These are phyloP conservation scores for Psilopogon haemacephalus DNA, from an alignment of 2,113 vertebrate species.

Conservation along the genomic window DNA sequence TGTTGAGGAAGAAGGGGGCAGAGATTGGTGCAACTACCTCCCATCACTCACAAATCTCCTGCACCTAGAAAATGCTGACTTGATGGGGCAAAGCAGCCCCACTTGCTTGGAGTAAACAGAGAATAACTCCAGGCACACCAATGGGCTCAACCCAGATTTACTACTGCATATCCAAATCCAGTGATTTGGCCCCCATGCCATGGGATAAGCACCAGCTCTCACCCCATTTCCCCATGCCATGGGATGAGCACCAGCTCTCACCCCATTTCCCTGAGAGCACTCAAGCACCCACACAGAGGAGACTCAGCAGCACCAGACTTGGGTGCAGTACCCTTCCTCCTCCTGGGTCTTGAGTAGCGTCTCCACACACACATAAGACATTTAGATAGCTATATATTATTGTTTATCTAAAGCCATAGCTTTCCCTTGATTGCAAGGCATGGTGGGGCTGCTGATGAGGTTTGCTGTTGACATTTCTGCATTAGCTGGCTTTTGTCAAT, in stretches of 20 bases:
- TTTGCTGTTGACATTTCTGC: conserved; percentile 79
- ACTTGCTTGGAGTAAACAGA: neutral
- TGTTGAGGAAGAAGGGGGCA: neutral
- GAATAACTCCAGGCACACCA: neutral
- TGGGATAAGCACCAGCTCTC: neutral
- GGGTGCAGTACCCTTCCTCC: neutral
- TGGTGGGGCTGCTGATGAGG: conserved; percentile 70
- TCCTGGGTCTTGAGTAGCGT: neutral
- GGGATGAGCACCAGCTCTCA: neutral
- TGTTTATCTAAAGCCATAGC: conserved; percentile 68
- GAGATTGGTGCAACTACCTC: neutral
- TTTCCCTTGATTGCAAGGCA: conserved; percentile 68
- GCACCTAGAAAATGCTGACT: neutral
- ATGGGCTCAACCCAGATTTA: rapidly evolving
- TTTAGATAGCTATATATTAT: conserved; percentile 50
- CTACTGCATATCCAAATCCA: rapidly evolving
- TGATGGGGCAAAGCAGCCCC: neutral
- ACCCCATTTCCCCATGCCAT: neutral
- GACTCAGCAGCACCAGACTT: neutral
- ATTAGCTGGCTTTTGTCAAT: conserved; percentile 79
- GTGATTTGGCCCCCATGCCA: neutral
- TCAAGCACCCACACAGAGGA: rapidly evolving
- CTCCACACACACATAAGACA: neutral
- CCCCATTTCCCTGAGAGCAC: neutral
- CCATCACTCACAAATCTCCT: rapidly evolving